Evolutionary conservation across 1,140 invertebrate genomes (phyloP), one percentile per base, ranked within the genome.

Genomic region (Heliconius melpomene): DNA sequence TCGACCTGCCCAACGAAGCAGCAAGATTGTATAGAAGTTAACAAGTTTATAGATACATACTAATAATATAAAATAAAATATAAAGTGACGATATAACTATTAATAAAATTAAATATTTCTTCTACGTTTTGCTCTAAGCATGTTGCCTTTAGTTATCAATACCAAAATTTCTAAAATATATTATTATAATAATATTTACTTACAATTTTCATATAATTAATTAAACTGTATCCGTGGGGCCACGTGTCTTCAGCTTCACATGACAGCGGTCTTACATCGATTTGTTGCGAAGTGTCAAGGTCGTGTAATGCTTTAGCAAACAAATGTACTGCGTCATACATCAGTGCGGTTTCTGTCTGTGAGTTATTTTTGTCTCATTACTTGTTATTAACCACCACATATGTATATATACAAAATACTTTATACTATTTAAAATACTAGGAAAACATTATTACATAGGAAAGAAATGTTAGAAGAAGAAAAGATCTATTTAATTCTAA

Each of bases 171-270:
- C n/a, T n/a, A n/a, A n/a, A n/a, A n/a, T 16, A 32, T 29, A 26
- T 8, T 32, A 32, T 32, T 29, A 29, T 29, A 29, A 29, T 29
- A 2, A 32, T 32, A 52, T 36, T 74, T 87, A 96, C 96, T 96
- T 95, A 99, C 98, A 86, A 98, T 98, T 96, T 98, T 99, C 98
- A 99, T 99, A 89, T 99, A 99, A 95, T 99, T 99, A 79, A 99
- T 98, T 36, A 99, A 95, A 83, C 98, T 98, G 91, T 98, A 98
- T 75, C 99, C 99, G 89, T 99, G 98, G 8, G 97, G 97, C 98
- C 98, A 99, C 1, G 98, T 98, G 87, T 98, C 97, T 75, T 97
- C 96, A 5, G 97, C 97, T 83, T 98, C 98, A 90, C 98, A 99
- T 20, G 97, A 98, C 23, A 99, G 95, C 1, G 97, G 97, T 87